These are phyloP conservation scores for Phaethon lepturus DNA, from an alignment of 2,113 vertebrate species.

Conservation along the genomic window DNA sequence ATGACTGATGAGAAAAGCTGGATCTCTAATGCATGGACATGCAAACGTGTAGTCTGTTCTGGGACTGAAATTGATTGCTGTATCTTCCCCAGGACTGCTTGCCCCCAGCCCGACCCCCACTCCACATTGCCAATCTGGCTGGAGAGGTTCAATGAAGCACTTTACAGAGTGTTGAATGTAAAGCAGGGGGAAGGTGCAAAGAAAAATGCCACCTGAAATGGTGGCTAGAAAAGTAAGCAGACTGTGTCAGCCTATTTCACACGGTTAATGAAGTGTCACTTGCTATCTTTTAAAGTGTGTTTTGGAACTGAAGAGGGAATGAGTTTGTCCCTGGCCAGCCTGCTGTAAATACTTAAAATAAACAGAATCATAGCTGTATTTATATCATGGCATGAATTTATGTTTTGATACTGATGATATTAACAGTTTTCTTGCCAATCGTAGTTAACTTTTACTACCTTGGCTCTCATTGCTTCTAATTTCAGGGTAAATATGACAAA, in stretches of 20 bases:
- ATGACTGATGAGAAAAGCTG: not conserved
- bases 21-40: not conserved
- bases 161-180: not conserved
- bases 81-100: not conserved
- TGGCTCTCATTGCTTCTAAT: not conserved
- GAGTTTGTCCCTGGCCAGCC: slow-evolving; percentile 1
- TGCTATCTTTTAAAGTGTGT: not conserved
- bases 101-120: rapidly evolving
- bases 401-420: not conserved
- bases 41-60: not conserved
- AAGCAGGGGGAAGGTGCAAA: not conserved
- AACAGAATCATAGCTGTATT: not conserved
- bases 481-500: not conserved
- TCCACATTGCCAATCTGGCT: not conserved
- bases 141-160: not conserved
- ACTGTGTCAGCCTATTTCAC: not conserved
- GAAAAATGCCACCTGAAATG: not conserved
- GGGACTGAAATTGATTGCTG: no score
- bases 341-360: not conserved
- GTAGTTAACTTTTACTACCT: not conserved
- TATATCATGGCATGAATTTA: not conserved
- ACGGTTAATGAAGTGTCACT: slow-evolving; percentile 44
- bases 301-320: slow-evolving; percentile 2
- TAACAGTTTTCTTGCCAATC: not conserved
- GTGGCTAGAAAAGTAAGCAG: not conserved